A percentile compares a stretch with the other conserved stretches of the same genome.
phyloP scores from a whole-genome alignment of 1,140 invertebrate species.

The Cyrtorhinus lividipennis region DNA sequence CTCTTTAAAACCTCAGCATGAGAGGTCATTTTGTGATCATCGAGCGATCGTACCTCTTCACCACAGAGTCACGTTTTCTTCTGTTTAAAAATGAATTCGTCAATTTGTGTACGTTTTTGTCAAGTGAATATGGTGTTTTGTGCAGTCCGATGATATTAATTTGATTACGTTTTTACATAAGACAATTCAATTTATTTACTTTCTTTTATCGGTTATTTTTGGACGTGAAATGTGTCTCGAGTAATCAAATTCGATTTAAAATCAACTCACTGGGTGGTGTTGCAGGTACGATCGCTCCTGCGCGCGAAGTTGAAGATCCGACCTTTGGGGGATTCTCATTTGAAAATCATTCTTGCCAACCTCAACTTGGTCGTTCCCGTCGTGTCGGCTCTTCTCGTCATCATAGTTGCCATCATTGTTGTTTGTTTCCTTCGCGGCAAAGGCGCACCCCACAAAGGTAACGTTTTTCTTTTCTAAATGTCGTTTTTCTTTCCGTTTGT shows the following conservation, averaged over 20 bases:
- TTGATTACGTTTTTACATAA: background rate
- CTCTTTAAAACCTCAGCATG: background rate
- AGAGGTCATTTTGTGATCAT: background rate
- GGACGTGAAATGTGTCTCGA: background rate
- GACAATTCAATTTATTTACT: background rate
- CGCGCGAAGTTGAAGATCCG: conserved; percentile 59
- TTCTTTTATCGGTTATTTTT: background rate
- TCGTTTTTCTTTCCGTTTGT: conserved; percentile 23
- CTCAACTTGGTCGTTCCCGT: conserved; percentile 89
- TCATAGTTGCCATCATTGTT: conserved; percentile 80
- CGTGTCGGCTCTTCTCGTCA: conserved; percentile 74
- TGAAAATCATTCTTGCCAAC: conserved; percentile 70
- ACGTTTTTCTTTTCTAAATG: conserved; percentile 22
- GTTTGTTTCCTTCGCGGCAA: conserved; percentile 74
- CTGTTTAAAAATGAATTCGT: background rate
- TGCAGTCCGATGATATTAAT: background rate
- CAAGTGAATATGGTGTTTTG: background rate
- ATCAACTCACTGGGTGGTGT: conserved; percentile 27
- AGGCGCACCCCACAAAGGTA: conserved; percentile 69
- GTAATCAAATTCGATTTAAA: background rate
- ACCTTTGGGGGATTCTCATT: conserved; percentile 50
- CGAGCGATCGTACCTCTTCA: conserved; percentile 9
- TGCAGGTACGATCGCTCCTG: conserved; percentile 87
- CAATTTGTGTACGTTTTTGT: background rate
- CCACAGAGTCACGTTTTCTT: conserved; percentile 4